Conservation (phyloP, 2,113 vertebrate species). For the Theristicus caerulescens region DNA sequence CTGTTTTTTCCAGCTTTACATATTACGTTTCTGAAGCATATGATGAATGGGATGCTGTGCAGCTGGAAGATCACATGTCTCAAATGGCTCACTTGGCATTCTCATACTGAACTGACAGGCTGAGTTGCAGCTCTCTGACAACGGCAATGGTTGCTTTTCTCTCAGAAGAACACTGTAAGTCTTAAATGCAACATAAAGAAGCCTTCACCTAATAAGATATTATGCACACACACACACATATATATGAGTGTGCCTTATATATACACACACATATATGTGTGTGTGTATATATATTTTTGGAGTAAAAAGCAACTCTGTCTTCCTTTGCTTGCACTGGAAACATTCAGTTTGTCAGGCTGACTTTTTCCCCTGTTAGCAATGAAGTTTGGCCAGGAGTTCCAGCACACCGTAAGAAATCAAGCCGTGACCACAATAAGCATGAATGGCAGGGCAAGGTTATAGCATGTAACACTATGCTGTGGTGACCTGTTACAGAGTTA, state of each 20-base stretch:
- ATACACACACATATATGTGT: accelerated
- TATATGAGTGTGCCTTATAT: background rate
- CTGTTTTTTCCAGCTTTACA: background rate
- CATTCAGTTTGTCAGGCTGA: background rate
- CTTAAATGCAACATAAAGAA: background rate
- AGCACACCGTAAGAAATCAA: background rate
- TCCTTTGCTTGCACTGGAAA: background rate
- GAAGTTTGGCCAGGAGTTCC: background rate
- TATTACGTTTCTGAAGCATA: background rate
- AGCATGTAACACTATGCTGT: background rate
- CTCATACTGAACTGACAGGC: background rate
- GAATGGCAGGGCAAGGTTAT: background rate
- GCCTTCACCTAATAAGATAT: background rate
- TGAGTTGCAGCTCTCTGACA: background rate
- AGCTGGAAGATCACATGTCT: background rate
- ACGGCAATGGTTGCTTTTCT: background rate
- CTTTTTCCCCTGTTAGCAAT: background rate
- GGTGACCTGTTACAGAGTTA: background rate
- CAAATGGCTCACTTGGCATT: background rate
- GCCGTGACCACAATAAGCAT: background rate
- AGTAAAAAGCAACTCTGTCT: background rate
- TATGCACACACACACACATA: background rate
- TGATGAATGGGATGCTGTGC: background rate
- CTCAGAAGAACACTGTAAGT: background rate
- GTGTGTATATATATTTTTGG: background rate